Evolutionary conservation across 2,113 vertebrate species (phyloP), one percentile per base, ranked within the genome.

Genomic region (Eretmochelys imbricata): DNA sequence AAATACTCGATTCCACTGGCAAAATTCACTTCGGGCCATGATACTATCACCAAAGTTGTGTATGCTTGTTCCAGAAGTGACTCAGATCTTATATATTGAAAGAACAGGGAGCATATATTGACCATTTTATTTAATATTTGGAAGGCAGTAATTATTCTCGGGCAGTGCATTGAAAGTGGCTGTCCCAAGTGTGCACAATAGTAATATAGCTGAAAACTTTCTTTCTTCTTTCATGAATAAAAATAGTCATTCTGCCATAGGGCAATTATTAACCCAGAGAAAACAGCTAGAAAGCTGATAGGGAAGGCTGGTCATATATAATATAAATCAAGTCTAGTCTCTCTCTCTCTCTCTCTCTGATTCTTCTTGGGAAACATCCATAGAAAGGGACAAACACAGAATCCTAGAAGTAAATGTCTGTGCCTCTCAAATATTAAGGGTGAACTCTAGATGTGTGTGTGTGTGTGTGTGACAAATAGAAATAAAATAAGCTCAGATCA

Each of bases 71-170:
- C 35, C 38, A 75, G n/a, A n/a, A 38, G 2, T 76, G 42, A 55
- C 14, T 38, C 69, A 82, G 31, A n/a, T 25, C 11, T 11, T 0
- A 0, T 20, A 2, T 29, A 10, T 51, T 80, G 38, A 14, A 48
- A 22, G 51, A 65, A 35, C 38, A 19, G 50, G 53, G 0, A 0
- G 35, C 1, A 25, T 55, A 38, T 14, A 72, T 25, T 57, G 24
- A 42, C 82, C 82, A 72, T 11, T 1, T 3, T 49, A n/a, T 89
- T 89, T 75, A 8, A 3, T 79, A 54, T 85, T 19, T 24, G 1
- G 7, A 5, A 46, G 65, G 51, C 25, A 72, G 13, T 13, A 24
- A 16, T 75, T 75, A 75, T 31, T 2, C 25, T 8, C 9, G 82
- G 24, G 2, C 29, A 86, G 11, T 12, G 54, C 88, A 20, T 62